phyloP scores from a whole-genome alignment of 92 coral and sea anemone genomes.

The Chrysogorgia sp. region DNA sequence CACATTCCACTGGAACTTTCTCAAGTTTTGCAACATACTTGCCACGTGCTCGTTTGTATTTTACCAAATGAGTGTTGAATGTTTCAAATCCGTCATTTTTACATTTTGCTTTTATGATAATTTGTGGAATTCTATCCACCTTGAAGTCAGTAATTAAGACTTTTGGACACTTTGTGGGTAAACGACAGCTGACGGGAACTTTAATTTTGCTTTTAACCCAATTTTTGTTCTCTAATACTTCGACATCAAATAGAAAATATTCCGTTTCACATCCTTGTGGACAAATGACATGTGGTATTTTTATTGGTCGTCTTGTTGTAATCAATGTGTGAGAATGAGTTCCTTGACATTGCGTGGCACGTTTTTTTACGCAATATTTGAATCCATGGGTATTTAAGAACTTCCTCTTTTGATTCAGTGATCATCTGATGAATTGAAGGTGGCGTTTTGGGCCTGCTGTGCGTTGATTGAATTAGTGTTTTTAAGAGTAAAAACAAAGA shows the following conservation, averaged over 20 bases:
- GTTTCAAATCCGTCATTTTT: background rate
- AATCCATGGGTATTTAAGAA: no score
- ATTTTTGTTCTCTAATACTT: background rate
- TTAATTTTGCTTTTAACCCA: background rate
- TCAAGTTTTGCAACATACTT: background rate
- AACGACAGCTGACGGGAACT: slow-evolving; percentile 13
- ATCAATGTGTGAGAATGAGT: background rate
- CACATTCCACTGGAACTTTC: background rate
- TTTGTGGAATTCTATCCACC: background rate
- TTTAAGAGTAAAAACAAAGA: no score
- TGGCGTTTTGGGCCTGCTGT: no score
- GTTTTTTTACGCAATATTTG: no score
- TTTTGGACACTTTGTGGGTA: background rate
- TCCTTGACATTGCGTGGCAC: no score
- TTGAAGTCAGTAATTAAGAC: background rate
- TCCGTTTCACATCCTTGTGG: background rate
- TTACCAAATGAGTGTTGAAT: background rate
- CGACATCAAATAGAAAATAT: background rate
- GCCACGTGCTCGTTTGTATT: background rate
- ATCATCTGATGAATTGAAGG: no score
- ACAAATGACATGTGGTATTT: background rate
- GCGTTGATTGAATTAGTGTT: no score
- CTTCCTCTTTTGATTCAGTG: no score
- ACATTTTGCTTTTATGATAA: background rate
- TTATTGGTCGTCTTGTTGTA: background rate